Evolutionary conservation across 2,113 vertebrate genomes (phyloP).

Genomic region (Trachemys scripta): DNA sequence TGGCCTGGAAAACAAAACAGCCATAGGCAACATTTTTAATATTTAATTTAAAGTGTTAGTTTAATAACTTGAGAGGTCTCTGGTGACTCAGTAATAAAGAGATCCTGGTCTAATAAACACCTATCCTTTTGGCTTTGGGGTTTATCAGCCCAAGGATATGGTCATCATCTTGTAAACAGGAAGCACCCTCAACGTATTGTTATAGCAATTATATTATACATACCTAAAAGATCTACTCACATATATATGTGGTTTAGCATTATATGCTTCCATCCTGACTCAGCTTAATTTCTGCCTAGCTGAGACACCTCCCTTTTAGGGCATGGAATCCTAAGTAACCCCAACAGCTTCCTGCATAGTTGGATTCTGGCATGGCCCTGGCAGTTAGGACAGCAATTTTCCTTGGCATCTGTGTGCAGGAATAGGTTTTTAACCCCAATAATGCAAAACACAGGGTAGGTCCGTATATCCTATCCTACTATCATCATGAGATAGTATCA

Average conservation of each 20-base stretch:
- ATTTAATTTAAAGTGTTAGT: not conserved
- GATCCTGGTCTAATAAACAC: slow-evolving; percentile 9
- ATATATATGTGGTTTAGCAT: not conserved
- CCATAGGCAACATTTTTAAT: not conserved
- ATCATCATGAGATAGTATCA: not conserved
- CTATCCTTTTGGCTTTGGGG: slow-evolving; percentile 46
- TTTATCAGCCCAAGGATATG: slow-evolving; percentile 55
- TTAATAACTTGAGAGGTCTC: not conserved
- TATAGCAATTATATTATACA: slow-evolving; percentile 28
- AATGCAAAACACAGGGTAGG: not conserved
- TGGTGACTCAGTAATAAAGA: slow-evolving; percentile 4
- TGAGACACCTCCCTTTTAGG: slow-evolving; percentile 22
- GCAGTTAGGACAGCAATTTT: not conserved
- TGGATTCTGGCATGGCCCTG: not conserved
- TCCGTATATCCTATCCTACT: not conserved
- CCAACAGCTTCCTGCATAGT: slow-evolving; percentile 45
- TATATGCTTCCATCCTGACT: slow-evolving; percentile 38
- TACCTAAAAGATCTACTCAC: not conserved
- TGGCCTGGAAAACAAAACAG: not conserved
- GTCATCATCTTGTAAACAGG: slow-evolving; percentile 35
- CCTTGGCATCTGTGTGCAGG: not conserved
- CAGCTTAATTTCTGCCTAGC: slow-evolving; percentile 31
- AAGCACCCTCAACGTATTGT: slow-evolving; percentile 51
- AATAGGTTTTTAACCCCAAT: not conserved
- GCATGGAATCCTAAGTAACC: slow-evolving; percentile 38